phyloP scores from a whole-genome alignment of 2,797 vertebrate species.

The Scleropages formosus region DNA sequence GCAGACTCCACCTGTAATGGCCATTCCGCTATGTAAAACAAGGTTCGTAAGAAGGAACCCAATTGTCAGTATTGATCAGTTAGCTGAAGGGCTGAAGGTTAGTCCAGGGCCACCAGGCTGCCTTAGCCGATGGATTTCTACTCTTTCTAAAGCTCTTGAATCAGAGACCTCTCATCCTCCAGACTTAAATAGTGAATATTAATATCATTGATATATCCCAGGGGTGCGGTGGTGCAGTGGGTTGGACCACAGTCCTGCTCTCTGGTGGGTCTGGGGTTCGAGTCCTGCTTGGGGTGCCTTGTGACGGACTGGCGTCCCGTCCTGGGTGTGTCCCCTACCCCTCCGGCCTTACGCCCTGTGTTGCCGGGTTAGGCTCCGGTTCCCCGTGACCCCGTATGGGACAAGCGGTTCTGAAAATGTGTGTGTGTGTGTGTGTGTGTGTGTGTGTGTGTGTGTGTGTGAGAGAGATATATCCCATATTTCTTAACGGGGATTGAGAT shows the following conservation, averaged over 20 bases:
- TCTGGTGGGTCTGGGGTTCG: too few species aligned
- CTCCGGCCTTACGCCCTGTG: too few species aligned
- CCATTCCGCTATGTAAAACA: slow-evolving; percentile 32
- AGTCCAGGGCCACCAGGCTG: slow-evolving; percentile 40
- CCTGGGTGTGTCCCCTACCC: too few species aligned
- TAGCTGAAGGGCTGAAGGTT: slow-evolving; percentile 34
- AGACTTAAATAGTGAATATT: background rate
- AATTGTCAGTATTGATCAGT: slow-evolving; percentile 49
- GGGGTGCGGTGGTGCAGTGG: too few species aligned
- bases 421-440: too few species aligned
- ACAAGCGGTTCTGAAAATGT: too few species aligned
- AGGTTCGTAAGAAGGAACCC: slow-evolving; percentile 34
- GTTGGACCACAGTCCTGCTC: too few species aligned
- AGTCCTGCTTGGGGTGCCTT: too few species aligned
- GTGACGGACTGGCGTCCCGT: too few species aligned
- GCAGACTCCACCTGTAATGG: slow-evolving; percentile 24
- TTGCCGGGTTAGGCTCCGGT: too few species aligned
- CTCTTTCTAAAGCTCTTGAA: slow-evolving; percentile 49
- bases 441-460: too few species aligned
- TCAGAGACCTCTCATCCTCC: slow-evolving; percentile 53
- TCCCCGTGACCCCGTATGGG: too few species aligned
- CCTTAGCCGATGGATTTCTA: slow-evolving; percentile 31
- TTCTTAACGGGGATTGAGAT: background rate
- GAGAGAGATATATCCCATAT: background rate
- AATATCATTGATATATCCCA: background rate